Evolutionary conservation across 2,113 vertebrate genomes (phyloP), one percentile per base, ranked within the genome.

Genomic region (Leptobrachium ailaonicum): DNA sequence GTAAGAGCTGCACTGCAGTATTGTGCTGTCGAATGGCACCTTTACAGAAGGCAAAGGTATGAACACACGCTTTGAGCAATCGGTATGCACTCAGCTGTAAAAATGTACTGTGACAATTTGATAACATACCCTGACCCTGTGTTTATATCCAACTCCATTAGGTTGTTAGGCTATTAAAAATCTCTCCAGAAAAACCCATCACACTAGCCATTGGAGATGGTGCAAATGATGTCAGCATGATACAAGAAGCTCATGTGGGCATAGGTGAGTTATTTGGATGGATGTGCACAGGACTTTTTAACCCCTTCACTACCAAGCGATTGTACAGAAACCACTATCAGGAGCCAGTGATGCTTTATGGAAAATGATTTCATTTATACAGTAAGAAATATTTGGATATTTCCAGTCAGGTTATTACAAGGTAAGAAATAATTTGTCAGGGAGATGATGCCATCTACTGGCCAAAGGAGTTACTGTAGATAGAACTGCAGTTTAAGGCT

Each of bases 171-270:
- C 93, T 99, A 82, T 88, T 99, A 73, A 99, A 98, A 92, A 97
- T 94, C 0, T 97, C 96, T 80, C 96, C 96, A 66, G 97, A 97
- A 88, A 99, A 98, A 87, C 97, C 98, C 64, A 99, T 98, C 84
- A 98, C 97, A 0, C 86, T 99, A 76, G 98, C 97, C 0, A 87
- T 99, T 0, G 97, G 97, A 1, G 97, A 99, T 66, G 97, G 97
- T 84, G 97, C 97, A 88, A 98, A 99, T 71, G 97, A 98, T 88
- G 96, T 98, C 84, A 98, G 97, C 91, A 98, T 99, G 98, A 99
- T 98, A 87, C 96, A 98, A 71, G 97, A 99, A 88, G 98, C 98
- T 64, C 96, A 99, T 14, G 95, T 98, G 67, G 97, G 98, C 86
- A 98, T 98, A 91, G 98, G 98, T 99, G 90, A 76, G 75, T 41